Evolutionary conservation across 2,888 invertebrate species (phyloP), one percentile per base, ranked within the genome.

Genomic region (Dexiosoma caninum): DNA sequence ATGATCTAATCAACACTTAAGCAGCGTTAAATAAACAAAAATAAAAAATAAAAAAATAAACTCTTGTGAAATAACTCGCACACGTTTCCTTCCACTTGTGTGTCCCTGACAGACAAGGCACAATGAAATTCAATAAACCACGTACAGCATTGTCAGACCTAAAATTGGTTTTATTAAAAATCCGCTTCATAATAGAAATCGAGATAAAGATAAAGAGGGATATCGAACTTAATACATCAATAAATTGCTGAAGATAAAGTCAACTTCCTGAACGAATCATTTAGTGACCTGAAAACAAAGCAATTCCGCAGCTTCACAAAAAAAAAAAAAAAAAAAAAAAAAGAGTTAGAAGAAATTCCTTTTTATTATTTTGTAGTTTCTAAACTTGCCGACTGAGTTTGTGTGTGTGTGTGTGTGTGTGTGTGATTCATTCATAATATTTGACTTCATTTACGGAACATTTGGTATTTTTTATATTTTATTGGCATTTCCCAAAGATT

Each of bases 1-100:
- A 70, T 80, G 71, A 80, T 80, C 79, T 75, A 80, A 80, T 75
- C 75, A 75, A 79, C 70, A 79, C 75, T 75, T 75, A 70, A 75
- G 70, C 46, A 67, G 62, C 62, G 69, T 44, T 40, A 78, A 77
- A 77, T 51, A 49, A 12, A 49, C 30, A 23, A 62, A 46, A 57
- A n/a, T n/a, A n/a, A n/a, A n/a, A n/a, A n/a, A n/a, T n/a, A n/a
- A n/a, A n/a, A n/a, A n/a, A n/a, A n/a, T n/a, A 60, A 44, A 21
- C 14, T 49, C 32, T 42, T 59, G 14, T 57, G 37, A 32, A 66
- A 21, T 23, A 37, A 66, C 37, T 35, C 30, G 16, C 23, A 37
- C 35, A 44, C 30, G 14, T 57, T 23, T 5, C 27, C 16, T 59
- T 59, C 49, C 64, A 67, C 74, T 64, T 79, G 74, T 79, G 74